Base-by-base conservation (phyloP, 37 sponge, comb jelly and placozoan species). In the Agelas oroides region DNA sequence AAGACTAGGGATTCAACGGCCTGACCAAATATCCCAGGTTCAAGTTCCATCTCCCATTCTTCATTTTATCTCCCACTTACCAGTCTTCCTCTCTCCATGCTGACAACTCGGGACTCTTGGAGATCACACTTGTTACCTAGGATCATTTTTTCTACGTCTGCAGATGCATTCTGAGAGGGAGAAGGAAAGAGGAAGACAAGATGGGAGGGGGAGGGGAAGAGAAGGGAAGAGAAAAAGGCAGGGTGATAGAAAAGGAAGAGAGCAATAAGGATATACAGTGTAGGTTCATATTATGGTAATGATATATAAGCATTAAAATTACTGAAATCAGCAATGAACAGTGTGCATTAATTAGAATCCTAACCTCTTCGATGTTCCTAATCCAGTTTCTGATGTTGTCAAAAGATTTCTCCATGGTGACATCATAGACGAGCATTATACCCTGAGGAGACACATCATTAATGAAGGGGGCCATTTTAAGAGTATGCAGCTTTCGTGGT, bases 381-480 rank as follows among this genome's bases (percentile, higher is more conserved):
- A 99, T 99, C 99, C 99, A 99, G 66, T 95, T 96, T 71, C 98
- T 90, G 73, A 99, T 99, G 86, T 99, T 99, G 53, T 99, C 99
- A 46, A 99, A 99, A 0, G 99, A 90, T 62, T 95, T 99, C 58
- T 96, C 97, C 31, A 90, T 89, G 41, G 99, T 92, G 37, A 99
- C 98, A 87, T 99, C 99, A 72, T 96, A 99, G 69, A 99, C 99
- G 23, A 99, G 84, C 97, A 99, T 97, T 60, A 99, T 99, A 5
- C 99, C 99, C 97, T 94, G 55, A 3, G 65, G 53, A 28, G 5
- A 67, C 18, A 57, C 3, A 20, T 6, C 2, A 73, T 37, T 3
- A 73, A 38, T 58, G 35, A 30, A 68, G 20, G 69, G 18, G 20
- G 20, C 2, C 35, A 46, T 46, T 8, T 46, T 3, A 46, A 46